Evolutionary conservation across 2,113 vertebrate species (phyloP), one percentile per base, ranked within the genome.

Genomic region (Stegastes partitus): DNA sequence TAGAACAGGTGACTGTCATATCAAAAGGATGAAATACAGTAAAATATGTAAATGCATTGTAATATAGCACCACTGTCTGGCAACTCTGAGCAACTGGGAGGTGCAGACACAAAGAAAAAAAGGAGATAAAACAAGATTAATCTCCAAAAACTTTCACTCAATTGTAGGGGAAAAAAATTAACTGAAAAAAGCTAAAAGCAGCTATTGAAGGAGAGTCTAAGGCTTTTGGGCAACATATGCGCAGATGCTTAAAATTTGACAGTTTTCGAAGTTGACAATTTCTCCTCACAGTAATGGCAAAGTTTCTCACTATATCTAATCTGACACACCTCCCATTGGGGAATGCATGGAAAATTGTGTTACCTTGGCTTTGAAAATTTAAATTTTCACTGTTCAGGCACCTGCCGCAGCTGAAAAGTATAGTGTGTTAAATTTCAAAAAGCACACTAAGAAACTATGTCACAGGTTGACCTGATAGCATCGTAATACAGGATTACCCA

Each of bases 21-120:
- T 7, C 50, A 55, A 37, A 70, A 23, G 37, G 57, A 76, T 79
- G 28, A 77, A 74, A 76, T 31, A 61, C 25, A 75, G 56, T 45
- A 58, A 67, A 12, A 79, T 79, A 85, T 84, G 85, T 61, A 76
- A 88, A 84, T 79, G 70, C 18, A 45, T 18, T 66, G 51, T 56
- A 83, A 73, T 77, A 73, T 56, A 81, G 61, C 47, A 73, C 50
- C 68, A 63, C 75, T 76, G 57, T 23, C 75, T 83, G 57, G 66
- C 31, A 88, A 79, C 70, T 81, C 28, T 64, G 62, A 42, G 31
- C 25, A 78, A 71, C 56, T 45, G 9, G 39, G 50, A 39, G 14
- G 26, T 42, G 49, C 4, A 49, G 4, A 62, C 31, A 42, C 47
- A 31, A 49, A 45, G 55, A 28, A 62, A 74, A 12, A n/a, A 23